A percentile compares a stretch with the other conserved stretches of the same genome.
Evolutionary conservation across 2,888 invertebrate genomes (phyloP).

Genomic region (Agapetus fuscipes): DNA sequence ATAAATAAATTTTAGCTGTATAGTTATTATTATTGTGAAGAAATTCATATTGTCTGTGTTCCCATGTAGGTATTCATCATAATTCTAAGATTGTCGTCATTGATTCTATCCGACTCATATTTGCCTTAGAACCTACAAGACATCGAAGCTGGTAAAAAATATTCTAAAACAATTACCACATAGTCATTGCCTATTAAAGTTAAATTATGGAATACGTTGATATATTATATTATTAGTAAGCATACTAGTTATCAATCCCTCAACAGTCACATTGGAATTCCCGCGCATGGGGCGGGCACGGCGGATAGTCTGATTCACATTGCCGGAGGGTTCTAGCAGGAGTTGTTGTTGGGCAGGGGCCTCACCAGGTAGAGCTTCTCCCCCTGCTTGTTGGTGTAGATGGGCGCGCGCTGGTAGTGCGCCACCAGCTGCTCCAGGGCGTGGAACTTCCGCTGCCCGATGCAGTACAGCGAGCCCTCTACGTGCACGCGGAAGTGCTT

Average conservation of each 20-base stretch:
- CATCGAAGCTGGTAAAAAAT: conserved; percentile 1
- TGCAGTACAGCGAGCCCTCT: conserved; percentile 85
- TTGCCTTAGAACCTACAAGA: neutral
- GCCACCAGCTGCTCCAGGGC: conserved; percentile 93
- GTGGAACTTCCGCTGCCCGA: conserved; percentile 96
- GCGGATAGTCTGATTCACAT: neutral
- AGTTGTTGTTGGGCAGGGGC: conserved; percentile 65
- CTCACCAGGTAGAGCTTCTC: conserved; percentile 96
- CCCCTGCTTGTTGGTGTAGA: conserved; percentile 95
- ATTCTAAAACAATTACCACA: conserved; percentile 1
- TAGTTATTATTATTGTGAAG: too few relatives aligned
- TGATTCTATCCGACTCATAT: neutral
- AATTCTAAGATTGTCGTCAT: neutral
- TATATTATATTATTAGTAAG: neutral
- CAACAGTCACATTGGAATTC: too few relatives aligned
- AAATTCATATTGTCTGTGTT: too few relatives aligned
- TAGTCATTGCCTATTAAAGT: conserved; percentile 4
- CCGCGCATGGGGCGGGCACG: too few relatives aligned
- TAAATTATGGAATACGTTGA: conserved; percentile 5
- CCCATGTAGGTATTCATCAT: too few relatives aligned
- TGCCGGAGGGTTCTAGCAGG: conserved; percentile 13
- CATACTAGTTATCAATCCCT: too few relatives aligned
- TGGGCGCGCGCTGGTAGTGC: conserved; percentile 98
- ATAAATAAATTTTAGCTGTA: too few relatives aligned
- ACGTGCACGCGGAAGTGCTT: conserved; percentile 99